A percentile compares a stretch with the other conserved stretches of the same genome.
Evolutionary conservation across 2,113 vertebrate species (phyloP).

Genomic region (Neogobius melanostomus): DNA sequence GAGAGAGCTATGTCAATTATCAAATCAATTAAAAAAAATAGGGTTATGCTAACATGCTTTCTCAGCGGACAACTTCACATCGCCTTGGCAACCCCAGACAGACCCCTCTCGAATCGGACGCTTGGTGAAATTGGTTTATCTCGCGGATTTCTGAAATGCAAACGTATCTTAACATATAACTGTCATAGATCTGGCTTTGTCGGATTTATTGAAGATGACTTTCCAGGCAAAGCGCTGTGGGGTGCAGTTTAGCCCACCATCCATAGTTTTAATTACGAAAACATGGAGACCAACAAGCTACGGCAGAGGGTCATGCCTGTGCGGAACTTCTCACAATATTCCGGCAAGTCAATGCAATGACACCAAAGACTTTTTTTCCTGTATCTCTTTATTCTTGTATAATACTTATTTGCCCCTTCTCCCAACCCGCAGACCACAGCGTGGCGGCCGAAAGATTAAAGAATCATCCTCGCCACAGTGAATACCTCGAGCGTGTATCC

Average conservation of each 20-base stretch:
- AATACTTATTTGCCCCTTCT: neutral
- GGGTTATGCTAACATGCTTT: constrained; percentile 20
- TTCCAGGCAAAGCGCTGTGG: constrained; percentile 87
- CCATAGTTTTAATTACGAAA: constrained; percentile 88
- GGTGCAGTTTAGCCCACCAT: constrained; percentile 83
- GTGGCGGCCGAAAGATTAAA: constrained; percentile 88
- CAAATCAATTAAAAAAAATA: too few relatives aligned
- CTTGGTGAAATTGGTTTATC: neutral
- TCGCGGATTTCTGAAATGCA: neutral
- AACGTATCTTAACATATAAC: neutral
- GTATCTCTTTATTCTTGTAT: neutral
- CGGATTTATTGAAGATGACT: constrained; percentile 62
- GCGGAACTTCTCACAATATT: constrained; percentile 84
- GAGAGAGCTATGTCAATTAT: too few relatives aligned
- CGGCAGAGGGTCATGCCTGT: constrained; percentile 90
- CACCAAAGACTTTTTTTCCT: neutral
- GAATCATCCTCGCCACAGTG: constrained; percentile 84
- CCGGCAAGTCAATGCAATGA: constrained; percentile 73
- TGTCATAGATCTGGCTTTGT: neutral
- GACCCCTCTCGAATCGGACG: neutral
- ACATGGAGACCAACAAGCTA: constrained; percentile 65
- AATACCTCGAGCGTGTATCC: constrained; percentile 83
- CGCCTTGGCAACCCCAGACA: neutral
- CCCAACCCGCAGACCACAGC: constrained; percentile 78
- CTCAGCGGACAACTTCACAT: neutral